These are phyloP conservation scores for Acholoe squamosa DNA, from an alignment of 2,888 invertebrate species.

Conservation along the genomic window DNA sequence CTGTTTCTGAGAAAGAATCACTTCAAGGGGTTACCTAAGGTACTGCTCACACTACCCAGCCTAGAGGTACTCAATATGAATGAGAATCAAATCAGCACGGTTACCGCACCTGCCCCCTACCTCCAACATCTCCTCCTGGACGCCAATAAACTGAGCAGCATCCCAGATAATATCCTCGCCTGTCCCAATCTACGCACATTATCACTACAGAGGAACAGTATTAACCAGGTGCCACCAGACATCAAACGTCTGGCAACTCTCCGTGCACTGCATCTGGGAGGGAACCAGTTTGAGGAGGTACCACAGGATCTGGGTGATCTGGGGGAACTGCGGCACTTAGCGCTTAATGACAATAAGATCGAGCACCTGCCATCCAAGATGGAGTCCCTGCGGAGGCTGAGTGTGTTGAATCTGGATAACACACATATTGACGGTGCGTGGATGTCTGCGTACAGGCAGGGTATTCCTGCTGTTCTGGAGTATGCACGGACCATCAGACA, in stretches of 20 bases:
- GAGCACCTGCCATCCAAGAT: not conserved
- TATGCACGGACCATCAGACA: not conserved
- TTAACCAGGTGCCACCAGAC: not conserved
- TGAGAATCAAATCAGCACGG: not conserved
- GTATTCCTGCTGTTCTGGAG: slow-evolving; percentile 21
- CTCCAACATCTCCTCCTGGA: slow-evolving; percentile 7
- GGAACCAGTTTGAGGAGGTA: not conserved
- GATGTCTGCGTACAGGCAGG: slow-evolving; percentile 18
- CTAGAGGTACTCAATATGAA: not conserved
- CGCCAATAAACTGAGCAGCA: not conserved
- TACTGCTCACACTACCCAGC: not conserved
- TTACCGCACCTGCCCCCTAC: not conserved
- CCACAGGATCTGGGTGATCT: not conserved
- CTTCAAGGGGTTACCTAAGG: not conserved
- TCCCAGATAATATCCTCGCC: not conserved
- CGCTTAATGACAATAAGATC: slow-evolving; percentile 35
- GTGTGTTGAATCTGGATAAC: slow-evolving; percentile 35
- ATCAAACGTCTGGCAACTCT: not conserved
- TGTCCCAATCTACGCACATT: not conserved
- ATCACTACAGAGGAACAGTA: not conserved
- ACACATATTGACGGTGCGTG: not conserved
- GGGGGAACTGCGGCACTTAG: slow-evolving; percentile 33
- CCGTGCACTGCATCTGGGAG: not conserved
- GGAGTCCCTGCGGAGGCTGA: not conserved
- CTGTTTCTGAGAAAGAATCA: not conserved